Percentiles rank a stretch among this genome's conserved stretches.
These are phyloP conservation scores for Heteractis magnifica DNA, from an alignment of 92 coral and sea anemone species.

Conservation along the genomic window DNA sequence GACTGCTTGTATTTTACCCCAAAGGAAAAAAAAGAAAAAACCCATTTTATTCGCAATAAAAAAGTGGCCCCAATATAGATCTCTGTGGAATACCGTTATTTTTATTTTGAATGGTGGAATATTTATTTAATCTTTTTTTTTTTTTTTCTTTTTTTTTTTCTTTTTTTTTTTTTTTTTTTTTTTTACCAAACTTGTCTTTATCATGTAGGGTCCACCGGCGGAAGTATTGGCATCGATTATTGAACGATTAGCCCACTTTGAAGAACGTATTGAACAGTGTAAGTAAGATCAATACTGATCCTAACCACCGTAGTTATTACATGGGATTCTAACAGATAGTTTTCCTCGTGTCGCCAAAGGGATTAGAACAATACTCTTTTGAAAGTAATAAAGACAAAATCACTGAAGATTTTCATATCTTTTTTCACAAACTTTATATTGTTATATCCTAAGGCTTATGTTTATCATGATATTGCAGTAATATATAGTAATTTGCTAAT, in stretches of 20 bases:
- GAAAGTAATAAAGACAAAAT: neutral
- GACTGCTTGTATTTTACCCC: neutral
- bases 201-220: slow-evolving; percentile 31
- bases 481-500: neutral
- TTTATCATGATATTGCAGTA: neutral
- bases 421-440: neutral
- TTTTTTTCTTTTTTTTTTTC: neutral
- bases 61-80: slow-evolving; percentile 2
- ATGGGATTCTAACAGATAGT: slow-evolving; percentile 5
- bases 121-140: neutral
- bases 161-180: neutral
- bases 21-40: neutral
- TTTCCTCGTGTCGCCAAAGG: slow-evolving; percentile 14
- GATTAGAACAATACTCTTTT: neutral
- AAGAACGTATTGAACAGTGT: slow-evolving; percentile 25
- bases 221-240: slow-evolving; percentile 27
- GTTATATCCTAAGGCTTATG: neutral
- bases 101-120: too few relatives aligned
- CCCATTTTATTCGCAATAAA: neutral
- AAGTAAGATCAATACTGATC: slow-evolving; percentile 19
- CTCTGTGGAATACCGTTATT: neutral
- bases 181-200: slow-evolving; percentile 1
- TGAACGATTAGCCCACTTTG: slow-evolving; percentile 34
- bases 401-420: neutral
- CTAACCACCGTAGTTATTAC: neutral